Base-by-base conservation (phyloP, 53 echinoderm and acorn worm species). In the Pentamera pediparva region DNA sequence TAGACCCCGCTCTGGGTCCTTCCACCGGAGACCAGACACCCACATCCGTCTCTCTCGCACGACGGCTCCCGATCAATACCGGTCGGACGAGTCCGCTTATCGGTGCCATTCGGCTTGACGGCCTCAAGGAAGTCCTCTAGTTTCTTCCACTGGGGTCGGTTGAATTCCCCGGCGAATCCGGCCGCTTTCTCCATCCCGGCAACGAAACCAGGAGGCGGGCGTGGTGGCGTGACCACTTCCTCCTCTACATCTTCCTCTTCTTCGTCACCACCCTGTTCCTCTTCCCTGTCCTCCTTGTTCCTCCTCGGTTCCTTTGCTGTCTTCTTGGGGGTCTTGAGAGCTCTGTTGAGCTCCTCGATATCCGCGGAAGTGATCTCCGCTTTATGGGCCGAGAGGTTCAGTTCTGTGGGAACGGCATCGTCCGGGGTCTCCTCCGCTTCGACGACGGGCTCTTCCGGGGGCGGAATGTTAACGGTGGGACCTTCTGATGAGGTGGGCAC, bases 21-120 rank as follows among this genome's bases (percentile, higher is more conserved):
- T 0, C 82, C 88, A 75, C 83, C 85, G 53, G 59, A 47, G 27
- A 60, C n/a, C 25, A 90, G 40, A 45, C 90, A 90, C 27, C 56
- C 73, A 24, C 90, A 90, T 3, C 86, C 90, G 47, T 90, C 90
- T 28, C 64, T 29, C 39, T 58, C 39, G 45, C 90, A 90, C 76
- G 70, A 72, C 26, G 72, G 76, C 3, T 60, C 72, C 28, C 75
- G 65, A 0, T 82, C 83, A 24, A 71, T 60, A 0, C 78, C 78
- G 18, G 39, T 58, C 17, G 71, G 78, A n/a, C 78, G 77, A 33
- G 69, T 60, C 25, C 73, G 35, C 60, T 84, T 77, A 17, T 2
- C 26, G 8, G 52, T 53, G 17, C 18, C 36, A 32, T 35, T 72
- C 2, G 35, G 10, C 52, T 53, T 51, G 24, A 24, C 27, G 4